These are phyloP conservation scores for Theocolax elegans DNA, from an alignment of 1,140 invertebrate species.

Conservation along the genomic window DNA sequence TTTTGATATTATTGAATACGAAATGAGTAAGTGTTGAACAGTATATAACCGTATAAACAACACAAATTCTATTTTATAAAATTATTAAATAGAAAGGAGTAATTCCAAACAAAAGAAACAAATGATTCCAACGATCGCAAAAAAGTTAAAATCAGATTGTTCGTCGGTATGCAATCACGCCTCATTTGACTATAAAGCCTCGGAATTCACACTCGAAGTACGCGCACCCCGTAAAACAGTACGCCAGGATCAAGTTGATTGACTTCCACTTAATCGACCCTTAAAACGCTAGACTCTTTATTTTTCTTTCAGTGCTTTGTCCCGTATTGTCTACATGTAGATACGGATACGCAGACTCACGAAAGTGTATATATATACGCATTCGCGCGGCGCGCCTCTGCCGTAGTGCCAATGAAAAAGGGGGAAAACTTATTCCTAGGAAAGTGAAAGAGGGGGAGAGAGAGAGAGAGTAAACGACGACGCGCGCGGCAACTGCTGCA, in stretches of 20 bases:
- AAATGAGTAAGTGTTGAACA: no score
- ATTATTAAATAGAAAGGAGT: no score
- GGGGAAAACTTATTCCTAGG: constrained; percentile 1
- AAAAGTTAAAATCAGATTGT: background rate
- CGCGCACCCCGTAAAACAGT: background rate
- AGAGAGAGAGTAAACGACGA: background rate
- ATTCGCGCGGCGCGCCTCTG: no score
- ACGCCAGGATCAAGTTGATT: background rate
- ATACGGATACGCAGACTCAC: background rate
- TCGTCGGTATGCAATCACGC: background rate
- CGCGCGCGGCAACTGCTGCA: constrained; percentile 16
- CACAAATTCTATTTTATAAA: no score
- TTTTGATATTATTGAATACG: no score
- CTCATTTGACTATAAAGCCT: background rate
- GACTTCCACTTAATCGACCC: constrained; percentile 16
- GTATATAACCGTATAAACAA: no score
- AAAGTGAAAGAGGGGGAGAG: constrained; percentile 8
- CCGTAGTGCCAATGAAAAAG: background rate
- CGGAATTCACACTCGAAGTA: background rate
- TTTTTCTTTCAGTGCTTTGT: background rate
- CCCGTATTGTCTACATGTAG: background rate
- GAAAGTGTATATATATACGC: background rate
- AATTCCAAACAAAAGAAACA: no score
- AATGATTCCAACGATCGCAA: background rate
- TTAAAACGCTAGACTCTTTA: background rate